Percentiles rank a stretch among this genome's conserved stretches.
These are phyloP conservation scores for Mus musculus DNA, from an alignment of 2,113 vertebrate species.

Conservation along the genomic window GRCm39 chr14:97058501-97059000, in stretches of 20 bases:
- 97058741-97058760: background rate
- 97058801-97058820: background rate
- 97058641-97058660: background rate
- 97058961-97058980: background rate
- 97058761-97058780: background rate
- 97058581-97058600: background rate
- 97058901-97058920: background rate
- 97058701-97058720: background rate
- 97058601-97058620: background rate
- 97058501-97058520: background rate
- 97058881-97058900: background rate
- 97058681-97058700: background rate
- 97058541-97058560: background rate
- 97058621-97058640: background rate
- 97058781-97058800: background rate
- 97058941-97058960: background rate
- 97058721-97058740: background rate
- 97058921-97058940: background rate
- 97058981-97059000: background rate
- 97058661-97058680: too few relatives aligned
- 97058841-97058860: background rate
- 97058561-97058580: background rate
- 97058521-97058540: fast-evolving
- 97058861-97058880: background rate
- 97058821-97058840: background rate